Percentiles rank a stretch among this genome's conserved stretches.
Conservation (phyloP, 2,113 vertebrate species). For the Anseranas semipalmata region DNA sequence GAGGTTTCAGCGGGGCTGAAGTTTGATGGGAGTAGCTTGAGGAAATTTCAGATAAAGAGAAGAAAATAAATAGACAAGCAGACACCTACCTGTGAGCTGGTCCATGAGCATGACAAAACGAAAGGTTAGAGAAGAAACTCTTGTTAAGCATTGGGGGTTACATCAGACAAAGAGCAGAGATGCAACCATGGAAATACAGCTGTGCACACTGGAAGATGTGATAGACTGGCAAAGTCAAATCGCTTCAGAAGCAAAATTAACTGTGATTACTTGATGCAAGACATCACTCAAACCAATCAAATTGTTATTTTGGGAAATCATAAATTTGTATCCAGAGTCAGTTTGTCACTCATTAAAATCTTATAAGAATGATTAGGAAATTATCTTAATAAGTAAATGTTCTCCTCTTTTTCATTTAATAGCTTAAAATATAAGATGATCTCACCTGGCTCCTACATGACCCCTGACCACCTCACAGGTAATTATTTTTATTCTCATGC, state of each 20-base stretch:
- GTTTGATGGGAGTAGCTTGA: neutral
- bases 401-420: constrained; percentile 78
- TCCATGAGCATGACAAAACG: neutral
- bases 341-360: constrained; percentile 85
- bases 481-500: constrained; percentile 44
- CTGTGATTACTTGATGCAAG: constrained; percentile 84
- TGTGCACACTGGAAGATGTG: constrained; percentile 51
- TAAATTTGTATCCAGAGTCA: constrained; percentile 85
- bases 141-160: neutral
- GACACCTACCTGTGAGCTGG: accelerated
- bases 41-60: neutral
- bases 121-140: neutral
- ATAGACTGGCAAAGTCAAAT: constrained; percentile 80
- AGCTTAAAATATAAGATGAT: constrained; percentile 76
- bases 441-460: constrained; percentile 65
- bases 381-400: constrained; percentile 83
- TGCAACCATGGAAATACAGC: constrained; percentile 60
- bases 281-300: constrained; percentile 87
- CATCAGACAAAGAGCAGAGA: constrained; percentile 58
- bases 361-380: constrained; percentile 85
- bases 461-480: constrained; percentile 54
- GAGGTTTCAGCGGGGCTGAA: accelerated
- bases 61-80: neutral
- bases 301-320: constrained; percentile 87
- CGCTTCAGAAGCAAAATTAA: constrained; percentile 81